These are phyloP conservation scores for Drosophila paranaensis DNA, from an alignment of 2,888 invertebrate species.

Conservation along the genomic window DNA sequence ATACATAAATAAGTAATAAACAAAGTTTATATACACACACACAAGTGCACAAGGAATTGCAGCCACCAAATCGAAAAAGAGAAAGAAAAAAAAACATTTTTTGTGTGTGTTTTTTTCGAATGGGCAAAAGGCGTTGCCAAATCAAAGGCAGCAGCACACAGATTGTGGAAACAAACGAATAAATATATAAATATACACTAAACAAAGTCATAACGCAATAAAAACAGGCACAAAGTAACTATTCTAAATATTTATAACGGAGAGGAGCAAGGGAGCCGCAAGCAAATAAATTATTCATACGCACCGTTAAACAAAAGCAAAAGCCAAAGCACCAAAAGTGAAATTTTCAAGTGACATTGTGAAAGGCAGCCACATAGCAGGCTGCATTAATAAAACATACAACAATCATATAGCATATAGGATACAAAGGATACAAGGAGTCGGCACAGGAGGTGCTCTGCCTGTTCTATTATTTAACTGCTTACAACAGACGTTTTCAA, in stretches of 20 bases:
- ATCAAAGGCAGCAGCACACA: constrained; percentile 31
- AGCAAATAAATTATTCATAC: constrained; percentile 57
- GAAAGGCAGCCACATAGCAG: constrained; percentile 33
- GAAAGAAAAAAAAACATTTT: constrained; percentile 27
- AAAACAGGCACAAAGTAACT: constrained; percentile 33
- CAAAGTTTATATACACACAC: constrained; percentile 3
- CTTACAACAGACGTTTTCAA: constrained; percentile 71
- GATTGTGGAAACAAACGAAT: constrained; percentile 5
- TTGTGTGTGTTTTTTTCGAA: constrained; percentile 35
- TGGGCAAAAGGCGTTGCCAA: constrained; percentile 72
- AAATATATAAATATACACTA: constrained; percentile 5
- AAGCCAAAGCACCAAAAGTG: constrained; percentile 45
- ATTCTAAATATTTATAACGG: constrained; percentile 5
- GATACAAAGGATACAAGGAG: constrained; percentile 46
- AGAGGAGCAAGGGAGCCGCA: constrained; percentile 18
- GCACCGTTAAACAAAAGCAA: constrained; percentile 55
- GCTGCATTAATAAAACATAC: constrained; percentile 67
- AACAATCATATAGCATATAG: constrained; percentile 56
- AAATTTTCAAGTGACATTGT: constrained; percentile 51
- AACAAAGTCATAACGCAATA: constrained; percentile 16
- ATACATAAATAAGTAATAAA: constrained; percentile 1
- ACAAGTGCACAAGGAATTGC: constrained; percentile 51
- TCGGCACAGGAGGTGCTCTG: constrained; percentile 39
- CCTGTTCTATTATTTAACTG: constrained; percentile 76
- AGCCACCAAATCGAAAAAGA: constrained; percentile 15